Evolutionary conservation across 2,113 vertebrate genomes (phyloP).

Genomic region (Corynorhinus townsendii): DNA sequence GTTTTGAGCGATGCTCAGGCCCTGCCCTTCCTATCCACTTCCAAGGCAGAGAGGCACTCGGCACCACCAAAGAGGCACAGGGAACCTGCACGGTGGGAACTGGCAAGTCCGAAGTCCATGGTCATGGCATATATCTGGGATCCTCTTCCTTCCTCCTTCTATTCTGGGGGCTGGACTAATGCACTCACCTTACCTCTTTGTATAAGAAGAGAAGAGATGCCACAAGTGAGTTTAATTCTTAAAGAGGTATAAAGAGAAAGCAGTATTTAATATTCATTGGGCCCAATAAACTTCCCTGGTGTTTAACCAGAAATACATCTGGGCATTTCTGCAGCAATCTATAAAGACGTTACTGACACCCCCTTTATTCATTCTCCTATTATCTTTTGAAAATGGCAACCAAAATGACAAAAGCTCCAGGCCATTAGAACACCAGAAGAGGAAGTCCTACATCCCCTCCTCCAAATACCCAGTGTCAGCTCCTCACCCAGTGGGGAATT

Average conservation of each 20-base stretch:
- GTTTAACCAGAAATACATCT: neutral
- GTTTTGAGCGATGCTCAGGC: neutral
- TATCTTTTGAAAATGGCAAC: neutral
- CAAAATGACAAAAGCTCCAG: neutral
- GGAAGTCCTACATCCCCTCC: too few species aligned
- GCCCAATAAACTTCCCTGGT: neutral
- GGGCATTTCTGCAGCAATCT: neutral
- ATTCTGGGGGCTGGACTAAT: neutral
- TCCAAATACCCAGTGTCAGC: neutral
- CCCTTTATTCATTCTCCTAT: neutral
- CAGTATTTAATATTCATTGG: neutral
- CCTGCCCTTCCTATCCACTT: neutral
- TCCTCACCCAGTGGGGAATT: neutral
- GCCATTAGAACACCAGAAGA: neutral
- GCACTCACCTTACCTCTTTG: neutral
- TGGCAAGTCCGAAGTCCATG: neutral
- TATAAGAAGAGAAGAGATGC: neutral
- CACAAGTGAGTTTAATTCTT: neutral
- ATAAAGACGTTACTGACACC: neutral
- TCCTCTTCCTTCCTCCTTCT: neutral
- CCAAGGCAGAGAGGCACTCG: neutral
- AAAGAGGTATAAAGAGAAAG: neutral
- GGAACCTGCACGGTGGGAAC: neutral
- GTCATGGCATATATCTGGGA: neutral
- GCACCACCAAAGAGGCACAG: neutral